Evolutionary conservation across 2,113 vertebrate species (phyloP), one percentile per base, ranked within the genome.

Genomic region (Tauraco erythrolophus): DNA sequence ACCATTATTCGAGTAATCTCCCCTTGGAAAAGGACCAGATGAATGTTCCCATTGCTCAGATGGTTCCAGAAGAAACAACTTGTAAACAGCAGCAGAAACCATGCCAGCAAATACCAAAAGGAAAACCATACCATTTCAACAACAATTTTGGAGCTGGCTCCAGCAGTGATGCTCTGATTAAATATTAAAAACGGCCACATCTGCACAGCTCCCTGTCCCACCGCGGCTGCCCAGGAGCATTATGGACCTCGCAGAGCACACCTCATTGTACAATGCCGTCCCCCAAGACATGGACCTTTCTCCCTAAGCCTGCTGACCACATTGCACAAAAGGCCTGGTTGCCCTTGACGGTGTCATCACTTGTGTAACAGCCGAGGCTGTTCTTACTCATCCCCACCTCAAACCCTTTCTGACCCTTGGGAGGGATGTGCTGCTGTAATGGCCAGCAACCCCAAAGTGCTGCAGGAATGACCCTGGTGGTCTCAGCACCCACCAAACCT

Each of bases 51-150:
- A 0, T 51, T 70, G 66, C 70, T 83, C 88, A 80, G 74, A 94
- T 35, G 22, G 62, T 92, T 94, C 58, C 82, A 93, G 71, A 80
- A 92, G 35, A 84, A 90, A 25, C 0, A 0, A 51, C 25, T 66
- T 77, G 58, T 83, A 94, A 94, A 92, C 71, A 93, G 79, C 90
- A 58, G 68, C 0, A 1, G 79, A 84, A 90, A 74, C 21, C 1
- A 1, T 41, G 58, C 68, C 88, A 94, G 70, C 66, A 85, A 93
- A 87, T n/a, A 87, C 89, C 61, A 16, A 88, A 82, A 90, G 70
- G 60, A 77, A 95, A 93, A 83, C 18, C 3, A 0, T 11, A n/a
- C 54, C 46, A 24, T 65, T 92, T 35, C 58, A 80, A 14, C 84
- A 82, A 25, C 17, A 3, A 6, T 8, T 84, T 35, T 6, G 58